phyloP scores from a whole-genome alignment of 2,797 vertebrate species.

The Cebuella pygmaea region DNA sequence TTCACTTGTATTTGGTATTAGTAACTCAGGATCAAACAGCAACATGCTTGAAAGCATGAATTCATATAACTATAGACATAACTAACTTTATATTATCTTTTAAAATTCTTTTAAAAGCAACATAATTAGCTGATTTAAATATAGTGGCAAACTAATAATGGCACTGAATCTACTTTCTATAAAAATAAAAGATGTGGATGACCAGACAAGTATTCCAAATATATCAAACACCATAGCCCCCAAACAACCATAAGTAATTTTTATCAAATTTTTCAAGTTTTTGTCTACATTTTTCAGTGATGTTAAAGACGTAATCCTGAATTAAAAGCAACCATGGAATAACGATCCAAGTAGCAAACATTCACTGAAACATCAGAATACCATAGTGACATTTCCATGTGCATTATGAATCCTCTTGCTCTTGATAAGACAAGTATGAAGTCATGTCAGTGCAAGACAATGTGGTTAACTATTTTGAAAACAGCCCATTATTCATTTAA shows the following conservation, averaged over 20 bases:
- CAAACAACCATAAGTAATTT: neutral
- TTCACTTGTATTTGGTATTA: neutral
- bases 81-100: neutral
- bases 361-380: slow-evolving; percentile 38
- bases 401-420: slow-evolving; percentile 36
- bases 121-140: neutral
- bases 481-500: slow-evolving; percentile 58
- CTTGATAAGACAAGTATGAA: slow-evolving; percentile 55
- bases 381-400: slow-evolving; percentile 18
- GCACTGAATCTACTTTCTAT: neutral
- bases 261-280: neutral
- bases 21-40: neutral
- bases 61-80: neutral
- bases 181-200: neutral
- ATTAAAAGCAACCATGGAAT: neutral
- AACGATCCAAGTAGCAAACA: slow-evolving; percentile 47
- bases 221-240: neutral
- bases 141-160: neutral
- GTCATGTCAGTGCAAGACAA: neutral
- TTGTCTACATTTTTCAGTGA: slow-evolving; percentile 33
- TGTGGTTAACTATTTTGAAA: slow-evolving; percentile 45
- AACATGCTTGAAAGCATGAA: neutral
- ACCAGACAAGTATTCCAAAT: neutral
- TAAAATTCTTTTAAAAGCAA: slow-evolving; percentile 15
- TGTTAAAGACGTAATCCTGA: slow-evolving; percentile 36